Percentiles rank a stretch among this genome's conserved stretches.
Evolutionary conservation across 2,888 invertebrate species (phyloP).

Genomic region (Drosophila fulvimacula): DNA sequence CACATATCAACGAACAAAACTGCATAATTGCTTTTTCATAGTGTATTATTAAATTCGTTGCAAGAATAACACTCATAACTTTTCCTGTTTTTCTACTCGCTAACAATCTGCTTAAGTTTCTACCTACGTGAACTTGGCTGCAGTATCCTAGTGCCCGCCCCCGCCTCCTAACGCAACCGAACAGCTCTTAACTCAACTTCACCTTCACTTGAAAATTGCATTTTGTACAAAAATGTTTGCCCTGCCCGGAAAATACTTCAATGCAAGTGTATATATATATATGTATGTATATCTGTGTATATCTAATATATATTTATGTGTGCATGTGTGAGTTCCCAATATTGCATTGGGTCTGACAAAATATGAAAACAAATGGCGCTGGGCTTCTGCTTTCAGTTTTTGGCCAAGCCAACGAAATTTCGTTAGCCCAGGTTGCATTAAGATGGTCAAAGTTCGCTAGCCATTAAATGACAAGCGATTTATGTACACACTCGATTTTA

Average conservation of each 20-base stretch:
- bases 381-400: constrained; percentile 47
- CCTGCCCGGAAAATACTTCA: constrained; percentile 41
- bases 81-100: constrained; percentile 37
- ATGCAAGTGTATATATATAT: background rate
- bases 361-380: constrained; percentile 77
- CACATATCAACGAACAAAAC: background rate
- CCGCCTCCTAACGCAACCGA: background rate
- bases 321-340: constrained; percentile 8
- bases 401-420: constrained; percentile 48
- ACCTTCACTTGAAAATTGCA: constrained; percentile 72
- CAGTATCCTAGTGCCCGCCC: constrained; percentile 1
- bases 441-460: constrained; percentile 11
- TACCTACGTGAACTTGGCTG: constrained; percentile 34
- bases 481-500: constrained; percentile 37
- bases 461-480: constrained; percentile 31
- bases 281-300: background rate
- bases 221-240: constrained; percentile 69
- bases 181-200: constrained; percentile 58
- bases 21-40: background rate
- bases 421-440: constrained; percentile 33
- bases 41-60: constrained; percentile 24
- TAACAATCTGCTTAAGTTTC: constrained; percentile 70
- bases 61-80: background rate
- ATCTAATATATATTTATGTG: background rate
- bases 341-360: constrained; percentile 21